Evolutionary conservation across 92 coral and sea anemone species (phyloP).

Genomic region (Epizoanthus fatuus): DNA sequence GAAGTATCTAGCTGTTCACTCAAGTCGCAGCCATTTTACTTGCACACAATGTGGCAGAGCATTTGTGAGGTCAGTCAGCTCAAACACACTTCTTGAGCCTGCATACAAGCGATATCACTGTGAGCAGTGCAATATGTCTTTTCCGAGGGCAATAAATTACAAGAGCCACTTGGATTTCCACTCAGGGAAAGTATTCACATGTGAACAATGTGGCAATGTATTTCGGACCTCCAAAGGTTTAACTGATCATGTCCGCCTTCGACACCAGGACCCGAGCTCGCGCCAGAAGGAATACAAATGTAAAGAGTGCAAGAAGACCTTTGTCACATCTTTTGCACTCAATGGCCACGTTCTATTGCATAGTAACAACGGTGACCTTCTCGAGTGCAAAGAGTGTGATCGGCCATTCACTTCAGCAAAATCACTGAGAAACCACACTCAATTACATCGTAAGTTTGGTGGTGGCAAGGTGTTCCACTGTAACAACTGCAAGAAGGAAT

Average conservation of each 20-base stretch:
- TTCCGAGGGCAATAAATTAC: neutral
- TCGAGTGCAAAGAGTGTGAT: conserved; percentile 7
- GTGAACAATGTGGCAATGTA: neutral
- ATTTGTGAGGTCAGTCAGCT: conserved; percentile 14
- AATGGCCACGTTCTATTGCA: conserved; percentile 3
- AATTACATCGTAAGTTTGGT: neutral
- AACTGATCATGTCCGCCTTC: neutral
- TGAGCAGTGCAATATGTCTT: conserved; percentile 20
- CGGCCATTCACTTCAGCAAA: conserved; percentile 6
- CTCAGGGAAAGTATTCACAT: neutral
- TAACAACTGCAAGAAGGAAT: conserved; percentile 1
- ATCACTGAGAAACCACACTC: neutral
- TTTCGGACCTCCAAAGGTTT: conserved; percentile 11
- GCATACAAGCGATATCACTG: conserved; percentile 20
- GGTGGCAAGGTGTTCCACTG: neutral
- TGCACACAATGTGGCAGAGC: conserved; percentile 16
- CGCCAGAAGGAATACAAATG: neutral
- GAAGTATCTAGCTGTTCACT: conserved; percentile 3
- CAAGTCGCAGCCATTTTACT: conserved; percentile 18
- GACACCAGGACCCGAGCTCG: neutral
- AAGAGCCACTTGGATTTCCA: conserved; percentile 21
- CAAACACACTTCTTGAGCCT: neutral
- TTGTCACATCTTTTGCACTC: neutral
- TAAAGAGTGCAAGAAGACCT: conserved; percentile 10
- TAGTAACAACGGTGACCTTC: neutral